phyloP scores from a whole-genome alignment of 2,797 vertebrate genomes.

The Austrolebias charrua region DNA sequence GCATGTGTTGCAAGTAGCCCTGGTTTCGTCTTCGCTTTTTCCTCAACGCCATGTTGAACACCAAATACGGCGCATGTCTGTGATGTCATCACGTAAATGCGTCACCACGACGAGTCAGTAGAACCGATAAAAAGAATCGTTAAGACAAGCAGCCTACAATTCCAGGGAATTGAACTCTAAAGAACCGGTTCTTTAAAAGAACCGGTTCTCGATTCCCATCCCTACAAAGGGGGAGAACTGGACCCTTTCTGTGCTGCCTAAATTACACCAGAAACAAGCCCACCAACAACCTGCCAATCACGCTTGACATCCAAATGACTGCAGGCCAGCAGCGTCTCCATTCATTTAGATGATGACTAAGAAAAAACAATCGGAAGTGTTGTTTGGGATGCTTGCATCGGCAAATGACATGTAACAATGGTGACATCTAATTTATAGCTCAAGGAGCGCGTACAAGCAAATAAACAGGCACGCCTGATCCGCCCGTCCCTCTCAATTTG shows the following conservation, averaged over 20 bases:
- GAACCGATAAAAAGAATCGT: too few relatives aligned
- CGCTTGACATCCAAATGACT: slow-evolving; percentile 43
- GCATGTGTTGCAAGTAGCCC: too few relatives aligned
- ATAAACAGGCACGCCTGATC: slow-evolving; percentile 75
- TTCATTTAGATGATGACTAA: slow-evolving; percentile 71
- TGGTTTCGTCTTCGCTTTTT: too few relatives aligned
- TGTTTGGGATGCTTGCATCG: slow-evolving; percentile 55
- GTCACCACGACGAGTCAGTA: too few relatives aligned
- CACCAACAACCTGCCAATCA: slow-evolving; percentile 63
- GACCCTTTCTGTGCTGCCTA: not conserved
- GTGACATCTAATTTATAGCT: slow-evolving; percentile 82
- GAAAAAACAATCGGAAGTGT: slow-evolving; percentile 75
- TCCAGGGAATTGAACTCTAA: too few relatives aligned
- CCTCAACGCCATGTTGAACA: too few relatives aligned
- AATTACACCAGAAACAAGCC: slow-evolving; percentile 28
- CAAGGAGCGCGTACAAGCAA: slow-evolving; percentile 77
- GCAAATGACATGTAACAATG: slow-evolving; percentile 74
- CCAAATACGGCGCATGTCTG: too few relatives aligned
- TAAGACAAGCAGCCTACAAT: too few relatives aligned
- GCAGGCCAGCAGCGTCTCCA: slow-evolving; percentile 49
- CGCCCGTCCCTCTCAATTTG: slow-evolving; percentile 74
- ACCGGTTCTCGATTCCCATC: too few relatives aligned
- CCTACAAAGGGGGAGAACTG: not conserved
- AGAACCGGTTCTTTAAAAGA: too few relatives aligned
- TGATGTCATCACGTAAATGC: too few relatives aligned